phyloP scores from a whole-genome alignment of 1,140 invertebrate genomes.

The Akabosia matsudoensis region DNA sequence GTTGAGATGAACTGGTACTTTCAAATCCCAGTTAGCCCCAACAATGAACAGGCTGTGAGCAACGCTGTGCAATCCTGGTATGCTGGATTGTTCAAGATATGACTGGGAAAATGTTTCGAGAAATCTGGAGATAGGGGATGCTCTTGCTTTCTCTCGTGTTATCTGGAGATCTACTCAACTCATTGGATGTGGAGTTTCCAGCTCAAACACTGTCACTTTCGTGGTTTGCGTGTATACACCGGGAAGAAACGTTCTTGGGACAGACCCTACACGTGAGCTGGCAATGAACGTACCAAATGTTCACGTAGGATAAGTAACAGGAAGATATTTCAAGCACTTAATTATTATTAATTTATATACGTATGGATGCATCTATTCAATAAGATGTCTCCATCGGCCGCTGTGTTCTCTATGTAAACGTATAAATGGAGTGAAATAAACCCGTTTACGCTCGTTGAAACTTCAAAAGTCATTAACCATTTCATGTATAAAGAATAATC shows the following conservation, averaged over 20 bases:
- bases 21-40: neutral
- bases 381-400: too few species aligned
- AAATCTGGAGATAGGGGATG: neutral
- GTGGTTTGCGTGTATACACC: conserved; percentile 9
- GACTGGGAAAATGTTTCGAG: conserved; percentile 21
- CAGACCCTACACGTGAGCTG: conserved; percentile 4
- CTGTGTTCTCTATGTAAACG: too few species aligned
- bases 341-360: too few species aligned
- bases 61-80: conserved; percentile 23
- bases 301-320: neutral
- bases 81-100: conserved; percentile 9
- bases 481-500: too few species aligned
- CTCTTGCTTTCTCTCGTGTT: neutral
- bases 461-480: too few species aligned
- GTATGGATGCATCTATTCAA: too few species aligned
- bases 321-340: neutral
- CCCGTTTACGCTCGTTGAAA: too few species aligned
- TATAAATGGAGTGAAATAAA: too few species aligned
- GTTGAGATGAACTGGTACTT: conserved; percentile 23
- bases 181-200: conserved; percentile 1
- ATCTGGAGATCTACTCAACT: conserved; percentile 12
- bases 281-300: neutral
- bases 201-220: neutral
- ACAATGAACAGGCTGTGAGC: neutral
- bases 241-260: neutral